phyloP scores from a whole-genome alignment of 1,140 invertebrate species.

The Lepidurus apus region DNA sequence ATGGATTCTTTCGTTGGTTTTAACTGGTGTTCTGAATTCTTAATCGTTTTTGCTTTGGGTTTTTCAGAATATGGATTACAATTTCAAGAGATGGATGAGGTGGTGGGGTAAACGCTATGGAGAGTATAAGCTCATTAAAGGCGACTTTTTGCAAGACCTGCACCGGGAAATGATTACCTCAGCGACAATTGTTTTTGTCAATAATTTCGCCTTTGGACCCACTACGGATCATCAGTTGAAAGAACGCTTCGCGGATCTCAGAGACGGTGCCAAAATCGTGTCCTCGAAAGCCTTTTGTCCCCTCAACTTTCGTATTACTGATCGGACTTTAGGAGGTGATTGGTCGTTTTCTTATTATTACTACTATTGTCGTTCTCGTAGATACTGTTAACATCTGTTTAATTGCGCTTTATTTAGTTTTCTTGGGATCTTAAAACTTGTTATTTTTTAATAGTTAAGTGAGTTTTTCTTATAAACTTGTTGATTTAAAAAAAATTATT shows the following conservation, averaged over 20 bases:
- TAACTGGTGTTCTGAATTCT: neutral
- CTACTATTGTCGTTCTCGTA: constrained; percentile 27
- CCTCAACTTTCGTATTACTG: constrained; percentile 93
- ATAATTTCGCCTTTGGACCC: constrained; percentile 98
- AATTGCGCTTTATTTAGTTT: neutral
- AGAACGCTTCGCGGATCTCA: constrained; percentile 89
- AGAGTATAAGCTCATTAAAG: constrained; percentile 84
- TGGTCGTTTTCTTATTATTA: neutral
- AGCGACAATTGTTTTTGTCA: constrained; percentile 93
- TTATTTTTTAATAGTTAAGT: constrained; percentile 30
- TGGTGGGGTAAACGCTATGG: constrained; percentile 94
- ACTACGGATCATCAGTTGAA: constrained; percentile 94
- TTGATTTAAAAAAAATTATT: neutral
- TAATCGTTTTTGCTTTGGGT: constrained; percentile 34
- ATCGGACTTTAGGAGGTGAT: constrained; percentile 71
- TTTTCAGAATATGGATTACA: constrained; percentile 72
- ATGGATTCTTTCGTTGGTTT: neutral
- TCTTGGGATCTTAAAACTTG: constrained; percentile 22
- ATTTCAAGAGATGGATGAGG: constrained; percentile 89
- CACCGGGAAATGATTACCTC: constrained; percentile 86
- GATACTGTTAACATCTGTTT: constrained; percentile 11
- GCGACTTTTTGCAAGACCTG: constrained; percentile 86
- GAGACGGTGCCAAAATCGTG: constrained; percentile 91
- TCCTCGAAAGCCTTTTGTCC: constrained; percentile 99
- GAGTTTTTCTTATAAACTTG: neutral